These are phyloP conservation scores for Channa argus DNA, from an alignment of 2,113 vertebrate genomes.

Conservation along the genomic window DNA sequence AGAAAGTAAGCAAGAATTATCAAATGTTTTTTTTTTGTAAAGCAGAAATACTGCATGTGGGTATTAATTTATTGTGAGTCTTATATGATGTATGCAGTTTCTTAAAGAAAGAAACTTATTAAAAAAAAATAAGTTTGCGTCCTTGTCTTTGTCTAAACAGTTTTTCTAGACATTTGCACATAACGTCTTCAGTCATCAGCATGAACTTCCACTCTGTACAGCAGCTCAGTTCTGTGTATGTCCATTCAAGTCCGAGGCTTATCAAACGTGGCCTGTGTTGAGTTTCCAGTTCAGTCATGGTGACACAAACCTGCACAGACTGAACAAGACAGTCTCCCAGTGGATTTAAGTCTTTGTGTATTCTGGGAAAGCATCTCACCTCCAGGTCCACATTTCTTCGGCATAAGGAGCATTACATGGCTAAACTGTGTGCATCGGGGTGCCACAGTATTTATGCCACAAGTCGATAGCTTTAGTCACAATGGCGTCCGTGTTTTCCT, in stretches of 20 bases:
- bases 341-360: constrained; percentile 11
- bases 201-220: too few relatives aligned
- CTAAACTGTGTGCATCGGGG: constrained; percentile 89
- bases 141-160: constrained; percentile 6
- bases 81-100: constrained; percentile 93
- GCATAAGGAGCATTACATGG: too few relatives aligned
- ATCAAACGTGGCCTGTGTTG: constrained; percentile 1
- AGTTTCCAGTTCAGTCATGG: constrained; percentile 28
- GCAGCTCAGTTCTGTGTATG: too few relatives aligned
- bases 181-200: background rate
- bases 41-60: constrained; percentile 93
- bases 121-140: constrained; percentile 54
- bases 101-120: constrained; percentile 86
- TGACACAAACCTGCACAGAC: background rate
- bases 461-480: constrained; percentile 97
- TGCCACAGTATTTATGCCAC: constrained; percentile 96
- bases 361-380: constrained; percentile 18
- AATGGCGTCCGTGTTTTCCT: constrained; percentile 96
- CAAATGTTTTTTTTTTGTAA: constrained; percentile 85
- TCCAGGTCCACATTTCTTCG: background rate
- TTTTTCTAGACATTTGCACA: background rate
- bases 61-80: constrained; percentile 93
- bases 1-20: constrained; percentile 84
- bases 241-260: background rate
- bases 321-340: background rate